Evolutionary conservation across 2,888 invertebrate species (phyloP), one percentile per base, ranked within the genome.

Genomic region (Agonum fuliginosum): DNA sequence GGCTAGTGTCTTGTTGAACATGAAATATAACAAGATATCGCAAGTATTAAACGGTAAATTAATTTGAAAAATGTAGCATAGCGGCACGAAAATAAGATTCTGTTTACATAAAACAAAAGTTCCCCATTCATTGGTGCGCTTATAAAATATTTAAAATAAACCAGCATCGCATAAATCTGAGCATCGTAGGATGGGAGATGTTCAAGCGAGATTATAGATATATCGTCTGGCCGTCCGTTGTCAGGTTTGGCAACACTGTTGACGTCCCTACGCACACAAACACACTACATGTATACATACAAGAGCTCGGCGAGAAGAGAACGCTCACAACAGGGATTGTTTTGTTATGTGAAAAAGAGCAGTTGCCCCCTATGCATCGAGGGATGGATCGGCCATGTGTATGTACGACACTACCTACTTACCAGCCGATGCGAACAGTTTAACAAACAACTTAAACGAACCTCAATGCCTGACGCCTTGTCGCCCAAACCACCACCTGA

Each of bases 321-420:
- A 48, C 17, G 41, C 41, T 37, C 27, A 51, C 34, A 75, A 67
- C 75, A 67, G 75, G 75, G 75, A 46, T 75, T 75, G 75, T 75
- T 75, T 75, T 75, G 75, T 75, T 75, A 75, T 75, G 65, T 75
- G 75, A 75, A 75, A 75, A 75, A 75, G 75, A 75, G 75, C 75
- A 75, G 67, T 67, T 67, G 67, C 74, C 62, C 74, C 72, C 37
- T 51, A 10, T 62, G 17, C 8, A 30, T 5, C 17, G 46, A 8
- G 10, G 27, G 27, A 46, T 20, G 75, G 75, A 48, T 65, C 62
- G 43, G 41, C 71, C 71, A 46, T 27, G 65, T 62, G 65, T 24
- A 22, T 41, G 67, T 51, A 51, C n/a, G n/a, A n/a, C n/a, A 34
- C 75, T 72, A 30, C 70, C 70, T 70, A 70, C 27, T 70, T 70